Evolutionary conservation across 2,888 invertebrate species (phyloP).

Genomic region (Coleophora flavipennella): DNA sequence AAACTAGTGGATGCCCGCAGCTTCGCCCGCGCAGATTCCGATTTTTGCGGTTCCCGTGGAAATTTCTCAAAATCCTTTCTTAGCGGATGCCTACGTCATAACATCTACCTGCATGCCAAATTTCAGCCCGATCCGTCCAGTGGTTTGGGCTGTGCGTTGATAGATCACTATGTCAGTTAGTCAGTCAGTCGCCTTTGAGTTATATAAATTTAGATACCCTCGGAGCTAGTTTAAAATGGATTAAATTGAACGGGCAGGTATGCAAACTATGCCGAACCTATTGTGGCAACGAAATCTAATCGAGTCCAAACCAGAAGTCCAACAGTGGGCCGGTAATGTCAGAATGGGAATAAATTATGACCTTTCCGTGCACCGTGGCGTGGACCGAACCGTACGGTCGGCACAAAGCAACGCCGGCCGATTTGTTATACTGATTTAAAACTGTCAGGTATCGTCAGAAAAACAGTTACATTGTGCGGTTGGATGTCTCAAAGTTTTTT

Average conservation of each 20-base stretch:
- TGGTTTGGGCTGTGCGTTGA: too few species aligned
- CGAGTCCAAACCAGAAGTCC: conserved; percentile 10
- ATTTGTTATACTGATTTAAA: conserved; percentile 57
- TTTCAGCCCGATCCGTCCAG: too few species aligned
- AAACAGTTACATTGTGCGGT: conserved; percentile 1
- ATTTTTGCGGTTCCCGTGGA: too few species aligned
- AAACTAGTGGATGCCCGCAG: too few species aligned
- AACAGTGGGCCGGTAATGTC: conserved; percentile 28
- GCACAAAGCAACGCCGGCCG: conserved; percentile 38
- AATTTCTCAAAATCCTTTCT: too few species aligned
- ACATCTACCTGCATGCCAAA: too few species aligned
- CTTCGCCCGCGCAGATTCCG: too few species aligned
- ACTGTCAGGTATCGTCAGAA: conserved; percentile 41
- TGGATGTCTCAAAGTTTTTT: background rate
- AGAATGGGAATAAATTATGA: conserved; percentile 56
- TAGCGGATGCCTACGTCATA: too few species aligned
- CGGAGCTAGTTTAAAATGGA: too few species aligned
- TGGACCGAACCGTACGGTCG: conserved; percentile 35
- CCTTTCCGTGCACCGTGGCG: conserved; percentile 27
- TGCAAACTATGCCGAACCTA: background rate
- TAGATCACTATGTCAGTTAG: too few species aligned
- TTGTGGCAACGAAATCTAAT: background rate
- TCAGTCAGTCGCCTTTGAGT: too few species aligned
- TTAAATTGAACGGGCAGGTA: conserved; percentile 8
- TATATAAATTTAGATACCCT: too few species aligned